phyloP scores from a whole-genome alignment of 2,113 vertebrate species.

The Calcarius ornatus region DNA sequence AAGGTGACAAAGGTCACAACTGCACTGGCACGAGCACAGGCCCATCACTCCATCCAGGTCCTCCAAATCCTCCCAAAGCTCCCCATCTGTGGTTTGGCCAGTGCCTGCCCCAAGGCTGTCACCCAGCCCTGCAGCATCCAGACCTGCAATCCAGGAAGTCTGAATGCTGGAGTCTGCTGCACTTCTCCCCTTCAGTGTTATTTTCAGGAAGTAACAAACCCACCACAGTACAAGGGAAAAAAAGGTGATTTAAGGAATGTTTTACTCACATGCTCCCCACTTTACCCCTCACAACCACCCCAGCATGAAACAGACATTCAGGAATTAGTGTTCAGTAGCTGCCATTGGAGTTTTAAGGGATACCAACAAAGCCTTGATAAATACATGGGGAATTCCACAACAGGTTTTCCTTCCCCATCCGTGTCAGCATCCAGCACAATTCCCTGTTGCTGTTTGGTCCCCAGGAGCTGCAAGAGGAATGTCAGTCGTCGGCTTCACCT shows the following conservation, averaged over 20 bases:
- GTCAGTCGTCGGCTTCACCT: background rate
- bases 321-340: background rate
- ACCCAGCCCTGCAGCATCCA: background rate
- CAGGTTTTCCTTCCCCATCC: rapidly evolving
- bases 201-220: background rate
- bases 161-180: rapidly evolving
- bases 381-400: background rate
- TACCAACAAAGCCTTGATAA: background rate
- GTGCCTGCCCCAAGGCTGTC: too few relatives aligned
- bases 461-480: background rate
- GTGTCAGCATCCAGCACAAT: background rate
- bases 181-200: background rate
- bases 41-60: background rate
- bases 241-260: background rate
- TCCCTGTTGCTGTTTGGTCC: background rate
- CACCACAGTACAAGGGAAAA: background rate
- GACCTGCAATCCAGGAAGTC: background rate
- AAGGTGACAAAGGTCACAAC: background rate
- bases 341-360: background rate
- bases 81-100: background rate
- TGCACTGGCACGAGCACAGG: background rate
- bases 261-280: background rate
- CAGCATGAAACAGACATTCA: rapidly evolving
- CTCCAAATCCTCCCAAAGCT: background rate
- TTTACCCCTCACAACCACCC: background rate